Evolutionary conservation across 2,113 vertebrate genomes (phyloP).

Genomic region (Clarias gariepinus): DNA sequence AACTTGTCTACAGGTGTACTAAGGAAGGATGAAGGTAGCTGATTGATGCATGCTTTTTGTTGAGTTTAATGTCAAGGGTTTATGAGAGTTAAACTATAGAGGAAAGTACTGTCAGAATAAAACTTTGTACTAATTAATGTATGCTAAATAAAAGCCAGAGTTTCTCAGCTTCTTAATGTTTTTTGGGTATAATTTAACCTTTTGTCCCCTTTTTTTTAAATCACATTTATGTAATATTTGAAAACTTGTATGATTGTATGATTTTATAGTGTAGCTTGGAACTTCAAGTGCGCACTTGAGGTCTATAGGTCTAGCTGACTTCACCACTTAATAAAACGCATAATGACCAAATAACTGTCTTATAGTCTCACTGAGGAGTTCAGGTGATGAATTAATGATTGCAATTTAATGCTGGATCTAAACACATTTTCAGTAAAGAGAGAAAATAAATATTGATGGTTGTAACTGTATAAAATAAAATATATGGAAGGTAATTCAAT

Average conservation of each 20-base stretch:
- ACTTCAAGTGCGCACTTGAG: background rate
- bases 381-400: background rate
- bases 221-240: background rate
- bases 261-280: background rate
- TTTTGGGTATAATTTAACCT: background rate
- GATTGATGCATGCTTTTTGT: conserved; percentile 15
- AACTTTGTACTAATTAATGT: conserved; percentile 1
- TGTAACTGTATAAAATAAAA: background rate
- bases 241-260: background rate
- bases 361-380: background rate
- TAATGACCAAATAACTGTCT: background rate
- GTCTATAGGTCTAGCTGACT: background rate
- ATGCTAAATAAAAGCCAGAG: conserved; percentile 7
- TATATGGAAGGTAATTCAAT: background rate
- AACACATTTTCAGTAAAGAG: background rate
- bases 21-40: background rate
- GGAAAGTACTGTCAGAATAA: background rate
- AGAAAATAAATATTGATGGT: background rate
- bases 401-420: background rate
- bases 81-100: background rate
- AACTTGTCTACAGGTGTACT: background rate
- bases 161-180: conserved; percentile 11
- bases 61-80: background rate
- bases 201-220: background rate
- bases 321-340: background rate